Conservation (phyloP, 2,888 invertebrate genomes). For the Chrysotoxum bicinctum region DNA sequence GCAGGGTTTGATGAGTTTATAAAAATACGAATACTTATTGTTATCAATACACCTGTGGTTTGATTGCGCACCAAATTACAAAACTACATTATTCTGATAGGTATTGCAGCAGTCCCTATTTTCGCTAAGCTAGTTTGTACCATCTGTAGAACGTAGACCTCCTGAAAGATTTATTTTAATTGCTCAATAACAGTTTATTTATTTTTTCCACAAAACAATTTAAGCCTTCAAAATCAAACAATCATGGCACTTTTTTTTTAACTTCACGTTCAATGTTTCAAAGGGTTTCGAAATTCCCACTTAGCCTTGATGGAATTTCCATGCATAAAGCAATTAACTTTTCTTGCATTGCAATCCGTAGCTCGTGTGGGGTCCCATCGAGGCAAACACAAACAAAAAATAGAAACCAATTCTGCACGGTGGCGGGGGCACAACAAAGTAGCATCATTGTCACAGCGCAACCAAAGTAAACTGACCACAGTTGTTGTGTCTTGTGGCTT, state of each 20-base stretch:
- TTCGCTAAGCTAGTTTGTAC: too few species aligned
- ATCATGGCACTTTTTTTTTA: conserved; percentile 7
- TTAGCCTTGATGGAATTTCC: conserved; percentile 33
- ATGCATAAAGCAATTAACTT: conserved; percentile 52
- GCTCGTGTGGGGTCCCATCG: conserved; percentile 48
- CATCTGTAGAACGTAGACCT: too few species aligned
- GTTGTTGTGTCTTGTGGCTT: conserved; percentile 28
- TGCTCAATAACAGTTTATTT: background rate
- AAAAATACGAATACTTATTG: too few species aligned
- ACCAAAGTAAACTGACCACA: conserved; percentile 50
- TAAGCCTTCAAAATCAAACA: conserved; percentile 1
- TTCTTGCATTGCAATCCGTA: conserved; percentile 26
- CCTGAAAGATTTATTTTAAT: background rate
- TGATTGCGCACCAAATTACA: too few species aligned
- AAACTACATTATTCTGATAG: too few species aligned
- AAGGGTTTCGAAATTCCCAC: conserved; percentile 25
- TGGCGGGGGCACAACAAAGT: background rate
- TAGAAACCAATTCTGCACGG: background rate
- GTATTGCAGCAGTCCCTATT: too few species aligned
- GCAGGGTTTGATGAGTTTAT: too few species aligned
- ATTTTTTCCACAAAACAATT: background rate
- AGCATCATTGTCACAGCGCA: conserved; percentile 59
- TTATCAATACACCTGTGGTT: too few species aligned
- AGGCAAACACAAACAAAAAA: background rate
- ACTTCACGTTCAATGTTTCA: conserved; percentile 14